Conservation (phyloP, 2,797 vertebrate genomes). For the Gymnothorax javanicus region DNA sequence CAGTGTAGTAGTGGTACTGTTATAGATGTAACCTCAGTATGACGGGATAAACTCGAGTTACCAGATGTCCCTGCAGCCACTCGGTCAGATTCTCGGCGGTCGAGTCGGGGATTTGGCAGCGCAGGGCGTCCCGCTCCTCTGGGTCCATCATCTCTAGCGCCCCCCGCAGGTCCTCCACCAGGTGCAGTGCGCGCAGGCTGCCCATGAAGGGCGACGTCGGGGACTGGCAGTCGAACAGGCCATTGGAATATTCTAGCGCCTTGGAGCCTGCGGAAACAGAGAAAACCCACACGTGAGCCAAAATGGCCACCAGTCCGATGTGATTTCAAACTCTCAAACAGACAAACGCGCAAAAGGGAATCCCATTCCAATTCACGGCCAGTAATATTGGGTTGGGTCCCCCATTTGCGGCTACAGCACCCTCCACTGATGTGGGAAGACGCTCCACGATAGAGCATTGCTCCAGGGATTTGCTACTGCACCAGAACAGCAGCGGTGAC, state of each 20-base stretch:
- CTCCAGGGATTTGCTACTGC: no score
- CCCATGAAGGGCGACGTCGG: slow-evolving; percentile 97
- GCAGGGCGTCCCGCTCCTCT: slow-evolving; percentile 87
- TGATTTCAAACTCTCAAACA: no score
- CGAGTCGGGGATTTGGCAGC: slow-evolving; percentile 91
- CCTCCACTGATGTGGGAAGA: no score
- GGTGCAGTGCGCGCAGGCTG: slow-evolving; percentile 85
- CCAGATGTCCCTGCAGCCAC: slow-evolving; percentile 93
- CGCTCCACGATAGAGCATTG: no score
- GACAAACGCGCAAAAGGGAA: no score
- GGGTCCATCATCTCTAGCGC: slow-evolving; percentile 91
- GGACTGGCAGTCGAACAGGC: slow-evolving; percentile 96
- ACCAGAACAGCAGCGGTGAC: no score
- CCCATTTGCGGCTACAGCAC: no score
- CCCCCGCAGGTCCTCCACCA: slow-evolving; percentile 89
- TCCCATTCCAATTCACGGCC: no score
- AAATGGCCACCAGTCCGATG: neutral
- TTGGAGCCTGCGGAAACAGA: slow-evolving; percentile 83
- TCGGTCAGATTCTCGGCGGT: slow-evolving; percentile 84
- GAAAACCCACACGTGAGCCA: neutral
- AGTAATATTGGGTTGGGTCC: no score
- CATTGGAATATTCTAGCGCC: slow-evolving; percentile 91
- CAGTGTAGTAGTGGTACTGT: neutral
- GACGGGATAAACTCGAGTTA: slow-evolving; percentile 50
- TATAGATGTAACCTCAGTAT: no score